These are phyloP conservation scores for Drosophila parvula DNA, from an alignment of 1,140 invertebrate genomes.

Conservation along the genomic window DNA sequence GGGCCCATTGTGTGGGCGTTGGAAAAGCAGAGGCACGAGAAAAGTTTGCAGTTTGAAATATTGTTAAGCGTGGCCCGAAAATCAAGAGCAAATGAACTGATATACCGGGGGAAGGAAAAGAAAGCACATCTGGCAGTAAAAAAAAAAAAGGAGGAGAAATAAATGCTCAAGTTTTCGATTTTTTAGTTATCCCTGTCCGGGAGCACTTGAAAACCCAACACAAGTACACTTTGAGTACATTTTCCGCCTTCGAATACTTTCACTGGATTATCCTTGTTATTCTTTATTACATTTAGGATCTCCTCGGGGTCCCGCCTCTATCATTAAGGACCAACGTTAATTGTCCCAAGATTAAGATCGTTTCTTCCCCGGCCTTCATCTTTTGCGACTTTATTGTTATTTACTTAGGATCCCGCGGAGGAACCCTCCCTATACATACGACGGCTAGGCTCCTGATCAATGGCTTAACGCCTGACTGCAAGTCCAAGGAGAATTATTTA, in stretches of 20 bases:
- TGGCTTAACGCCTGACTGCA: slow-evolving; percentile 62
- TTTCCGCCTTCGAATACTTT: slow-evolving; percentile 43
- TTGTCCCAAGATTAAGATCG: slow-evolving; percentile 76
- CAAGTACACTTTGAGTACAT: slow-evolving; percentile 25
- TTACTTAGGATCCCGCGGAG: slow-evolving; percentile 62
- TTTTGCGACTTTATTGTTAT: slow-evolving; percentile 58
- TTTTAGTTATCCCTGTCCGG: slow-evolving; percentile 30
- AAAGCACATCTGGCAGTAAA: slow-evolving; percentile 63
- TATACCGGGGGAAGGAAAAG: slow-evolving; percentile 15
- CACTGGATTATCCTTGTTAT: slow-evolving; percentile 67
- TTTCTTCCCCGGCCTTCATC: slow-evolving; percentile 22
- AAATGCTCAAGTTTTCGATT: slow-evolving; percentile 61
- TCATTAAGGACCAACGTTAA: slow-evolving; percentile 66
- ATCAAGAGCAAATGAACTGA: slow-evolving; percentile 63
- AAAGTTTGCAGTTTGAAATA: slow-evolving; percentile 79
- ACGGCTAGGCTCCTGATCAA: slow-evolving; percentile 46
- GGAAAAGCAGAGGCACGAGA: slow-evolving; percentile 49
- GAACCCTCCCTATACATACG: slow-evolving; percentile 22
- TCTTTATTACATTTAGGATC: slow-evolving; percentile 26
- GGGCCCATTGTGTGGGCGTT: slow-evolving; percentile 45
- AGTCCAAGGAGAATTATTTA: slow-evolving; percentile 51
- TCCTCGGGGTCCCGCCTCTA: slow-evolving; percentile 47
- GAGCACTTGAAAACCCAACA: slow-evolving; percentile 22
- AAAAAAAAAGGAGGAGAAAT: slow-evolving; percentile 3
- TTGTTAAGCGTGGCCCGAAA: slow-evolving; percentile 64